Evolutionary conservation across 2,113 vertebrate species (phyloP).

Genomic region (Plestiodon gilberti): DNA sequence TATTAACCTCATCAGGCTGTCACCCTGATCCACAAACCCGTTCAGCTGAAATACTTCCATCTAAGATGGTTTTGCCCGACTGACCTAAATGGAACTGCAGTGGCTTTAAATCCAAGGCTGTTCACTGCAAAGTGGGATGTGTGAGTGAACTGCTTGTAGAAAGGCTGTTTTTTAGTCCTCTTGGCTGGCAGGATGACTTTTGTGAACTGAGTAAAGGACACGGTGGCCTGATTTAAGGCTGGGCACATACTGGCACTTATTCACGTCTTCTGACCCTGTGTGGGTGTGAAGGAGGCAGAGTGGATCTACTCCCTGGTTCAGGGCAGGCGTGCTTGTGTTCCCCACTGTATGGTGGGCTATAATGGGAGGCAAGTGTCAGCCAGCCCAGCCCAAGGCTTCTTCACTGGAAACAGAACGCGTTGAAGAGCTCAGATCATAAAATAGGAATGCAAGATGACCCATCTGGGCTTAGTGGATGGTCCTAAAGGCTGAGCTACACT

Average conservation of each 20-base stretch:
- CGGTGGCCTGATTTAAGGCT: background rate
- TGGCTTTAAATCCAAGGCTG: background rate
- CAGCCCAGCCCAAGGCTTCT: too few species aligned
- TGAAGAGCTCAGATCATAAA: background rate
- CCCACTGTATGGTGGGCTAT: too few species aligned
- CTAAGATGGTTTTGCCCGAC: background rate
- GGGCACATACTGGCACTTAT: too few species aligned
- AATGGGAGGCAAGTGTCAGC: too few species aligned
- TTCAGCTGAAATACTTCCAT: background rate
- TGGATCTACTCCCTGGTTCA: too few species aligned
- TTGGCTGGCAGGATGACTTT: background rate
- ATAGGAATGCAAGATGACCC: background rate
- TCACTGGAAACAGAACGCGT: background rate
- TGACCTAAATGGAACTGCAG: slow-evolving; percentile 5
- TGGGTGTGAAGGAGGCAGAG: too few species aligned
- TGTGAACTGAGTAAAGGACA: background rate
- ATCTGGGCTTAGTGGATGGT: too few species aligned
- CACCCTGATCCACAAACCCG: background rate
- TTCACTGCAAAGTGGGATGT: background rate
- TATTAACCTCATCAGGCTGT: background rate
- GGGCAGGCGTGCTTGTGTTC: too few species aligned
- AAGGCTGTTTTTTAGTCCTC: background rate
- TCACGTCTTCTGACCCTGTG: too few species aligned
- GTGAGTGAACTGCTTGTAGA: background rate
- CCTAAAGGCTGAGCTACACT: too few species aligned